Base-by-base conservation (phyloP, 2,888 invertebrate species). In the Aphelenchoides bicaudatus region DNA sequence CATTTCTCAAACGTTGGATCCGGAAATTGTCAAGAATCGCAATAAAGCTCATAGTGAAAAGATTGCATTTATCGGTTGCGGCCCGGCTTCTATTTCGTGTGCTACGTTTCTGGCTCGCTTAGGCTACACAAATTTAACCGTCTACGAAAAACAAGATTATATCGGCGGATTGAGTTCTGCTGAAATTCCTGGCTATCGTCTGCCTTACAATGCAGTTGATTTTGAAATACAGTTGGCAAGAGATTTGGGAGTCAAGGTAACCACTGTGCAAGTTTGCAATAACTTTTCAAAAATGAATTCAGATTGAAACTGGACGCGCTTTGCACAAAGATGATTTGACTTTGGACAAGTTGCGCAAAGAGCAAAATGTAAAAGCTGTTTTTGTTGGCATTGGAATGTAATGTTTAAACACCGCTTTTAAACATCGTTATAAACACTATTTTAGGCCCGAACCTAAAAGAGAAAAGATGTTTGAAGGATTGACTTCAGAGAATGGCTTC, bases 161-260 rank as follows among this genome's bases (percentile, higher is more conserved):
- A 81, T 90, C 48, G 98, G 98, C 8, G 96, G 98, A 2, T 83
- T 98, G 13, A 89, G 94, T 79, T 87, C 92, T 0, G 85, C 91
- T 0, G 96, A 98, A 83, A 96, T 96, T 68, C 96, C 96, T 0
- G 93, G 96, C 79, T 98, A 91, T 80, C 88, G 98, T 39, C 84
- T 98, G 27, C 96, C 98, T 0, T 88, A 86, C 74, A 87, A 88
- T 63, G 91, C 89, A 1, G 91, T 98, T 0, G 87, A 90, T 73
- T 98, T 89, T 80, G 98, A 98, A 83, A 86, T 93, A 13, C 85
- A 89, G 50, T 84, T 94, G 30, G 89, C 93, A 48, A 87, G 87
- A 80, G 91, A 98, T 81, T 83, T 98, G 48, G 94, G 93, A 3
- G 92, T 98, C 0, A 88, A 88, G 79, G 87, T 93, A 57, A 2